Evolutionary conservation across 2,797 vertebrate species (phyloP).

Genomic region (Cyclopterus lumpus): DNA sequence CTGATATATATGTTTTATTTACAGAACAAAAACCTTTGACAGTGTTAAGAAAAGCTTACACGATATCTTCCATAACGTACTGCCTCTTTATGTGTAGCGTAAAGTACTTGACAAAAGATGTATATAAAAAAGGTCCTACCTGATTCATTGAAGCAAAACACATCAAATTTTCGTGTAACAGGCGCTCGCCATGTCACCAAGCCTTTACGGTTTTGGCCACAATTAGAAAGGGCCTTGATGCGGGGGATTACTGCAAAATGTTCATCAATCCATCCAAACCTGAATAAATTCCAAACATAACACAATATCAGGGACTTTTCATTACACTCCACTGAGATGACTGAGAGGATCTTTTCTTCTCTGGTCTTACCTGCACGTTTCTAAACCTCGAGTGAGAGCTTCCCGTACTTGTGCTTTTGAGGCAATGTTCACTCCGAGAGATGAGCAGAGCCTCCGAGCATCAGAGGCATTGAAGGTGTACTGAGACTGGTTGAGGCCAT

Average conservation of each 20-base stretch:
- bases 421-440: constrained; percentile 75
- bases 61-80: not conserved
- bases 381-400: constrained; percentile 74
- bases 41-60: not conserved
- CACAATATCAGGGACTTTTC: not conserved
- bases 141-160: constrained; percentile 84
- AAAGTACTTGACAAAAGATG: not conserved
- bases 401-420: constrained; percentile 73
- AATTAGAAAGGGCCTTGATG: constrained; percentile 50
- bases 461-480: constrained; percentile 79
- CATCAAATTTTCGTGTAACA: constrained; percentile 74
- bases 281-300: constrained; percentile 37
- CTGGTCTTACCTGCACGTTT: constrained; percentile 82
- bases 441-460: constrained; percentile 72
- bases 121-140: constrained; percentile 61
- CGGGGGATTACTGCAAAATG: constrained; percentile 82
- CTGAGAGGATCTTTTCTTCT: not conserved
- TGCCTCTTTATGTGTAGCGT: not conserved
- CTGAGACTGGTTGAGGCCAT: constrained; percentile 15
- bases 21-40: not conserved
- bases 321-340: not conserved
- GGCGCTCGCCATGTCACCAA: constrained; percentile 73
- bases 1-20: not conserved
- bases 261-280: constrained; percentile 85
- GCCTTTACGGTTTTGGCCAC: constrained; percentile 74